phyloP scores from a whole-genome alignment of 2,888 invertebrate genomes.

The Aquatica leii region DNA sequence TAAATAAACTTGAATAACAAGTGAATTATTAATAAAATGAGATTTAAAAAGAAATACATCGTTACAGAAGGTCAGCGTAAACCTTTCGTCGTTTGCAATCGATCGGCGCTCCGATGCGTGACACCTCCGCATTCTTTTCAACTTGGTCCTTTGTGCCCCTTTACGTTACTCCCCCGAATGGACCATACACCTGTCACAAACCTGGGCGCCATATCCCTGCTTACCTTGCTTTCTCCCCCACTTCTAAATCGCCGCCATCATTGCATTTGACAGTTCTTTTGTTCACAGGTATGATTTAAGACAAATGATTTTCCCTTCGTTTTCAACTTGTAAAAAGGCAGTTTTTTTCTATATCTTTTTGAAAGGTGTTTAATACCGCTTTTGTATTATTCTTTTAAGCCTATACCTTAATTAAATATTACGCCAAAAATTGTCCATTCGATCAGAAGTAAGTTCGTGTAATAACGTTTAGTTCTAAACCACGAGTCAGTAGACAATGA shows the following conservation, averaged over 20 bases:
- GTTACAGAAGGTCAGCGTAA: conserved; percentile 34
- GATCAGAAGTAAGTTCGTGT: too few relatives aligned
- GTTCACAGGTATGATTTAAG: conserved; percentile 43
- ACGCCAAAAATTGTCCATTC: too few relatives aligned
- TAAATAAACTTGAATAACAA: conserved; percentile 24
- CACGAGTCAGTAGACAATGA: conserved; percentile 34
- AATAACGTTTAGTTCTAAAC: too few relatives aligned
- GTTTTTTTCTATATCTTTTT: too few relatives aligned
- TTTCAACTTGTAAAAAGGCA: background rate
- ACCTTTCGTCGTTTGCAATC: conserved; percentile 45
- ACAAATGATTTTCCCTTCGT: conserved; percentile 23
- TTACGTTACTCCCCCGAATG: conserved; percentile 35
- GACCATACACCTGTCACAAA: conserved; percentile 45
- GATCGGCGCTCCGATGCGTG: conserved; percentile 51
- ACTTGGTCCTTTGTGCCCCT: conserved; percentile 40
- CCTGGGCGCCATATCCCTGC: conserved; percentile 40
- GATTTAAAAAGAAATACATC: conserved; percentile 24
- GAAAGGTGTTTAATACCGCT: too few relatives aligned
- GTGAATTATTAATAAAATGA: conserved; percentile 12
- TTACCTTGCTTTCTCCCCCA: conserved; percentile 42
- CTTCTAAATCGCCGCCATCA: conserved; percentile 45
- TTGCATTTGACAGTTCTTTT: conserved; percentile 42
- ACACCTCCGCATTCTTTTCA: conserved; percentile 49
- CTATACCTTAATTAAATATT: too few relatives aligned
- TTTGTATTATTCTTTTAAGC: too few relatives aligned